Evolutionary conservation across 2,113 vertebrate species (phyloP).

Genomic region (Cheilinus undulatus): DNA sequence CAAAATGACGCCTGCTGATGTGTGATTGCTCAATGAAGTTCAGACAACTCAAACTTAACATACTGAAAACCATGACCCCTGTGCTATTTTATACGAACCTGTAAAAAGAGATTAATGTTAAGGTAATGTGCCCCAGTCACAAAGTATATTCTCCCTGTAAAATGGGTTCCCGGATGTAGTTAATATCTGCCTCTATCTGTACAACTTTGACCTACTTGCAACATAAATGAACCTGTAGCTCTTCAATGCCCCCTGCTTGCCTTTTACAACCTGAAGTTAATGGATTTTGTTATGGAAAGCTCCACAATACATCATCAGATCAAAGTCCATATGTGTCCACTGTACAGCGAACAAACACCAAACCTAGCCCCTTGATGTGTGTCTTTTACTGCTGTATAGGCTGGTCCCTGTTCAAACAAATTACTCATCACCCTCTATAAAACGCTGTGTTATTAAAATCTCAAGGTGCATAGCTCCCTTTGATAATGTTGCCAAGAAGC

Average conservation of each 20-base stretch:
- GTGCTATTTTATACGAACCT: too few relatives aligned
- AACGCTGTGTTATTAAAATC: constrained; percentile 28
- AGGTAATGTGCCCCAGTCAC: too few relatives aligned
- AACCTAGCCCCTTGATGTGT: constrained; percentile 35
- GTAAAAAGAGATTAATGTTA: too few relatives aligned
- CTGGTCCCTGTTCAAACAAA: constrained; percentile 68
- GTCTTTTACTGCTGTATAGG: constrained; percentile 19
- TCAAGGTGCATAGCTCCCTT: constrained; percentile 11
- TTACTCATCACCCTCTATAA: constrained; percentile 23
- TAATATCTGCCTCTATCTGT: not conserved
- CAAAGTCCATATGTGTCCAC: constrained; percentile 70
- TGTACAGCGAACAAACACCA: constrained; percentile 60
- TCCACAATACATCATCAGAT: constrained; percentile 54
- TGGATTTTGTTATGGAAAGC: constrained; percentile 5
- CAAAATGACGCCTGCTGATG: too few relatives aligned
- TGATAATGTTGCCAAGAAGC: constrained; percentile 15
- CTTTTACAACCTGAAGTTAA: constrained; percentile 23
- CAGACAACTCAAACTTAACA: too few relatives aligned
- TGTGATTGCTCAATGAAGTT: too few relatives aligned
- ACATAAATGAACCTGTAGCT: too few relatives aligned
- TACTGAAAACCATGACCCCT: too few relatives aligned
- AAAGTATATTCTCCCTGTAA: too few relatives aligned
- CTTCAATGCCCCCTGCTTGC: not conserved
- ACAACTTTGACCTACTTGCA: not conserved
- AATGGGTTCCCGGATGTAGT: too few relatives aligned